Evolutionary conservation across 2,888 invertebrate genomes (phyloP), one percentile per base, ranked within the genome.

Genomic region (Tetrapedia diversipes): DNA sequence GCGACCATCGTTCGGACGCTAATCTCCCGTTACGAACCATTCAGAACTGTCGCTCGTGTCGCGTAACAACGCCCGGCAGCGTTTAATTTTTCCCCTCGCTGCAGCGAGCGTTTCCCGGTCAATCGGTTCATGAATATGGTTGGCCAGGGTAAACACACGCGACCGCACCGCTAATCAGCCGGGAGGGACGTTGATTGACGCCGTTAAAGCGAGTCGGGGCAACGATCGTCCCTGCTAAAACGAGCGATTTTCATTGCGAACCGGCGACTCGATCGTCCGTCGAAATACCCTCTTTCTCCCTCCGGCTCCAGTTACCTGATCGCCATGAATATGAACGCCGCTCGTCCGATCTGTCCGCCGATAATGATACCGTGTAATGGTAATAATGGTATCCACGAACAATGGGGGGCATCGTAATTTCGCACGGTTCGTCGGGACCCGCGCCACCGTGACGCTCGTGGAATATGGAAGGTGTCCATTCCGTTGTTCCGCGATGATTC

Each of bases 321-420:
- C 66, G 65, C 22, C 75, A 78, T 80, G 79, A 79, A 79, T 80
- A 79, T 76, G 80, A 72, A 79, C 76, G 54, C 64, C 43, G n/a
- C n/a, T n/a, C 10, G 45, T 7, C 47, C 53, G 63, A 78, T 74
- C 78, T 64, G 41, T 71, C 76, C 67, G 79, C 66, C 76, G 72
- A 79, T 80, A 76, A 79, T 72, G 79, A 77, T 80, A 79, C 68
- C 76, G 66, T 70, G 66, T 72, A 80, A 79, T 61, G 76, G 79
- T 72, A 80, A 79, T 76, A 80, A 80, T 79, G 68, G 75, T 80
- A 64, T 77, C 76, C 59, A 60, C 49, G 79, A 72, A 80, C 74
- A 80, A 80, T 71, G 43, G 68, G 43, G 68, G n/a, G 41, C 65
- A 39, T 57, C 59, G 70, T 78, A 78, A 75, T 80, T 70, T 78